These are phyloP conservation scores for Acrocera orbiculus DNA, from an alignment of 2,888 invertebrate species.

Conservation along the genomic window DNA sequence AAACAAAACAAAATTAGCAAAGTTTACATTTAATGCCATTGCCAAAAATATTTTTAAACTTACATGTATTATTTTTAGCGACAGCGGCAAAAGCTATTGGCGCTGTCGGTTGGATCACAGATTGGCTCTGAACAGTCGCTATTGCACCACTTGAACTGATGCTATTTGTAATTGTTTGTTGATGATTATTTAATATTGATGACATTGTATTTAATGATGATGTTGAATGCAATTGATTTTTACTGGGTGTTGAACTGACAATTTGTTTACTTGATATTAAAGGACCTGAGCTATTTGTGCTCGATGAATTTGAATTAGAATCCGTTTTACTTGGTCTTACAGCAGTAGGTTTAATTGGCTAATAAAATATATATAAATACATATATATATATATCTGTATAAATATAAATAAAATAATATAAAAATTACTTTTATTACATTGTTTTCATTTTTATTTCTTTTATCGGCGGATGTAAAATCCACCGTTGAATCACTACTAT, in stretches of 20 bases:
- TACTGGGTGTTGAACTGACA: slow-evolving; percentile 32
- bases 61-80: slow-evolving; percentile 37
- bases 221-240: slow-evolving; percentile 18
- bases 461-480: slow-evolving; percentile 35
- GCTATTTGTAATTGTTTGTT: slow-evolving; percentile 7
- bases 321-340: slow-evolving; percentile 41
- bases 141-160: slow-evolving; percentile 10
- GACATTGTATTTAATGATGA: slow-evolving; percentile 19
- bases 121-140: slow-evolving; percentile 28
- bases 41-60: no score
- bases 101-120: slow-evolving; percentile 31
- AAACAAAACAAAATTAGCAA: not conserved
- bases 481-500: slow-evolving; percentile 53
- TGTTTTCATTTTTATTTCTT: slow-evolving; percentile 36
- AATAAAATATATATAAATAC: slow-evolving; percentile 23
- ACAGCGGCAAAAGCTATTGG: slow-evolving; percentile 44
- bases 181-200: slow-evolving; percentile 20
- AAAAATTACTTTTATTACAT: slow-evolving; percentile 32
- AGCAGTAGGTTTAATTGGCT: slow-evolving; percentile 77
- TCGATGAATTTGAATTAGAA: slow-evolving; percentile 13
- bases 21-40: not conserved
- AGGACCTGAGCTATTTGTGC: slow-evolving; percentile 14
- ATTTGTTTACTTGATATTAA: no score
- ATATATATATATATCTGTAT: slow-evolving; percentile 13
- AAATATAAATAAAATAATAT: slow-evolving; percentile 1